Percentiles rank a stretch among this genome's conserved stretches.
Evolutionary conservation across 2,113 vertebrate species (phyloP).

Genomic region (Aegithalos caudatus): DNA sequence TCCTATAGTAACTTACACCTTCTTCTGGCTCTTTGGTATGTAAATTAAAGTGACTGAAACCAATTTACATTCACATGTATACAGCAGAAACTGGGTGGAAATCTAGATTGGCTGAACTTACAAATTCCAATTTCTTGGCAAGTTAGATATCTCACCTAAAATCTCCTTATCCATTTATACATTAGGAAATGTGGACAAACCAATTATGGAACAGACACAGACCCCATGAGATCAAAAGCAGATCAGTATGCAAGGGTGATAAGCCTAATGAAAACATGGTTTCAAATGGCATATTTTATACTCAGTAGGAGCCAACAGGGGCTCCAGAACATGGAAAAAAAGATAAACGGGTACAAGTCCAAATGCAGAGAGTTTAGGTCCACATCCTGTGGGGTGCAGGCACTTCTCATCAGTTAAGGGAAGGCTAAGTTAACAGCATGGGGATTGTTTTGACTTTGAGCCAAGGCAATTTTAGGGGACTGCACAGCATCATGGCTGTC

Average conservation of each 20-base stretch:
- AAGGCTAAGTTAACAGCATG: not conserved
- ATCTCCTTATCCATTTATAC: slow-evolving; percentile 63
- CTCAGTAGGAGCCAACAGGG: not conserved
- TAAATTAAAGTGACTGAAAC: slow-evolving; percentile 41
- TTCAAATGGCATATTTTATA: slow-evolving; percentile 47
- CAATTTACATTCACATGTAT: slow-evolving; percentile 23
- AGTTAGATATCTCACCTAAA: slow-evolving; percentile 36
- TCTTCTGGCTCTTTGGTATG: slow-evolving; percentile 42
- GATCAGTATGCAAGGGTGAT: slow-evolving; percentile 22
- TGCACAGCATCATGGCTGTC: not conserved
- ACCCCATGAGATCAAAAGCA: slow-evolving; percentile 1
- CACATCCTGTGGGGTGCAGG: not conserved
- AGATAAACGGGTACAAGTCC: not conserved
- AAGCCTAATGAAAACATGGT: slow-evolving; percentile 43
- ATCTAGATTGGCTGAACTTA: slow-evolving; percentile 49
- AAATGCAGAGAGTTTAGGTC: not conserved
- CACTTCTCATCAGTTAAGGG: not conserved
- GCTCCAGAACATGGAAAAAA: not conserved
- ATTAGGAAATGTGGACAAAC: slow-evolving; percentile 38
- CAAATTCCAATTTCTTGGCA: slow-evolving; percentile 53
- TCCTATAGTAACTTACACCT: slow-evolving; percentile 54
- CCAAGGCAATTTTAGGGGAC: slow-evolving; percentile 18
- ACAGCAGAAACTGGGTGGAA: slow-evolving; percentile 40
- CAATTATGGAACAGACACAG: slow-evolving; percentile 35
- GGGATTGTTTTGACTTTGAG: not conserved